phyloP scores from a whole-genome alignment of 1,140 invertebrate genomes.

The Drosophila aff. region DNA sequence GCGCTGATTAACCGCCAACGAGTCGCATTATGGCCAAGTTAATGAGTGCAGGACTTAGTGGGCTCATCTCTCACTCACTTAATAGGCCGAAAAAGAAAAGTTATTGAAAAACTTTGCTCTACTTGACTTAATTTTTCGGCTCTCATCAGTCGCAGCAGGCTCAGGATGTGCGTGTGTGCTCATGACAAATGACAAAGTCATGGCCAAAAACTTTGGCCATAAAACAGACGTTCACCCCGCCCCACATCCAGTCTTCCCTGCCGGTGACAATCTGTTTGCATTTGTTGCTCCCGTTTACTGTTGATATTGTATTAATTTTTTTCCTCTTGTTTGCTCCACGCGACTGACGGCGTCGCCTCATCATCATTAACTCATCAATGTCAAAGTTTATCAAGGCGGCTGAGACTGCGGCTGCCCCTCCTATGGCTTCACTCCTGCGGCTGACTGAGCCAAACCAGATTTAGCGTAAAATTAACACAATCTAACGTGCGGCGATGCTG shows the following conservation, averaged over 20 bases:
- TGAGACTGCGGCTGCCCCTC: constrained; percentile 39
- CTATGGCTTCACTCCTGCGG: constrained; percentile 13
- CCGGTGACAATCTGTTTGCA: constrained; percentile 63
- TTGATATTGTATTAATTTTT: constrained; percentile 36
- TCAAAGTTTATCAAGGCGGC: constrained; percentile 79
- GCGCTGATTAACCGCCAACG: constrained; percentile 11
- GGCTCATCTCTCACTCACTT: constrained; percentile 39
- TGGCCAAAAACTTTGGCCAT: constrained; percentile 64
- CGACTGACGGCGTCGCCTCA: constrained; percentile 44
- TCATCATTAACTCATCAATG: constrained; percentile 83
- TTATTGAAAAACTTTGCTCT: constrained; percentile 54
- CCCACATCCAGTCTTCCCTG: background rate
- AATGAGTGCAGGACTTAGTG: constrained; percentile 16
- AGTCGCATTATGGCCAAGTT: constrained; percentile 12
- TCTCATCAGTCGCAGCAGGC: background rate
- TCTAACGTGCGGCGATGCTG: constrained; percentile 57
- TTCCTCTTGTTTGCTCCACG: constrained; percentile 14
- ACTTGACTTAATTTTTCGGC: constrained; percentile 63
- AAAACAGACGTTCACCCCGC: constrained; percentile 38
- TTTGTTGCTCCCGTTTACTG: constrained; percentile 14
- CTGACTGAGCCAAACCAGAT: constrained; percentile 66
- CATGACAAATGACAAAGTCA: constrained; percentile 71
- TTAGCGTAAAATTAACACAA: constrained; percentile 83
- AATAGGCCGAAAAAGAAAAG: constrained; percentile 54
- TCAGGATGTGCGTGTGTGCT: constrained; percentile 9